These are phyloP conservation scores for Narcine bancroftii DNA, from an alignment of 2,113 vertebrate species.

Conservation along the genomic window DNA sequence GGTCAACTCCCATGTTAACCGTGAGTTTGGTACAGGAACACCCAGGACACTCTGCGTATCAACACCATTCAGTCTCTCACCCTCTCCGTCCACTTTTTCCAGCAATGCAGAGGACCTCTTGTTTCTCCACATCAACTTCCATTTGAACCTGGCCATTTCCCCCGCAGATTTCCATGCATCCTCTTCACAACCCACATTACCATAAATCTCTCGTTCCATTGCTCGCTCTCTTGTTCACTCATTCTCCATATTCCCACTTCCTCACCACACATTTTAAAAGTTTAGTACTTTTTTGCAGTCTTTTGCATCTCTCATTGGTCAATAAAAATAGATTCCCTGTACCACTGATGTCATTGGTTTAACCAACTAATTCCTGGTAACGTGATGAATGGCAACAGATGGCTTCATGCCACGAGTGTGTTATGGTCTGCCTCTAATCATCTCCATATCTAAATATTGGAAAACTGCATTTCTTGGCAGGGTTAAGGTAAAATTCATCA, in stretches of 20 bases:
- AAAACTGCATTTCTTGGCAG: neutral
- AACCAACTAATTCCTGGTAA: neutral
- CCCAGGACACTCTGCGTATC: too few relatives aligned
- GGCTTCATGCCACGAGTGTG: neutral
- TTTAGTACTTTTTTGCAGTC: too few relatives aligned
- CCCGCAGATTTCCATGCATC: too few relatives aligned
- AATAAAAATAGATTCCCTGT: neutral
- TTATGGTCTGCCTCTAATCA: neutral
- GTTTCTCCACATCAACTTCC: too few relatives aligned
- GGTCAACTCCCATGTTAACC: too few relatives aligned
- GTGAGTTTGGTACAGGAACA: too few relatives aligned
- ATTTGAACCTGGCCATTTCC: too few relatives aligned
- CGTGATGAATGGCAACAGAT: neutral
- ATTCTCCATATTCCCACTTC: neutral
- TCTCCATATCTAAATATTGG: neutral
- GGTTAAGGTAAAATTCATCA: neutral
- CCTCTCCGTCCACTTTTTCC: too few relatives aligned
- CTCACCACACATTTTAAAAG: too few relatives aligned
- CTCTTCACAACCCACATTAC: too few relatives aligned
- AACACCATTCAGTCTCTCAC: too few relatives aligned
- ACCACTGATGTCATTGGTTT: neutral
- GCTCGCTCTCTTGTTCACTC: neutral
- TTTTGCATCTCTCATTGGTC: neutral
- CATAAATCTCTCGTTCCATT: neutral
- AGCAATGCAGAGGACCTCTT: too few relatives aligned